These are phyloP conservation scores for Pristiophorus japonicus DNA, from an alignment of 2,113 vertebrate species.

Conservation along the genomic window DNA sequence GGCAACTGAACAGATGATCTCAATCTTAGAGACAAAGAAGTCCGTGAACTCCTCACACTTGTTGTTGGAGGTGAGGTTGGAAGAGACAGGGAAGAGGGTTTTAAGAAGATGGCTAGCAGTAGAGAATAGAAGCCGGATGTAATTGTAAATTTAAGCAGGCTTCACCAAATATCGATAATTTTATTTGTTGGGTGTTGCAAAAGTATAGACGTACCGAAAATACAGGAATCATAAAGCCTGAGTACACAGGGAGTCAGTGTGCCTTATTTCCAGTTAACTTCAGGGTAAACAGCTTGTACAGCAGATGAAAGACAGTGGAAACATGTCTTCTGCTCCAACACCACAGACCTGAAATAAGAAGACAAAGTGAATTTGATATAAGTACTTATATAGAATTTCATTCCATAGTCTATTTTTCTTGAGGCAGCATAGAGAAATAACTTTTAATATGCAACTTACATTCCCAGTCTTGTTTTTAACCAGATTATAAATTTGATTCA, in stretches of 20 bases:
- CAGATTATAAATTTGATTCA: background rate
- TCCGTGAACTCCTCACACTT: too few relatives aligned
- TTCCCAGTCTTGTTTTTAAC: background rate
- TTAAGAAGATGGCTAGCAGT: too few relatives aligned
- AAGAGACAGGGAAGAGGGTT: too few relatives aligned
- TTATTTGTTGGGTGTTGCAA: background rate
- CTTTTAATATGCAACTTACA: background rate
- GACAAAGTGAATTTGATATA: background rate
- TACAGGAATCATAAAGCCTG: slow-evolving; percentile 99
- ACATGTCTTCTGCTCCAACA: slow-evolving; percentile 95
- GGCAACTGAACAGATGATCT: too few relatives aligned
- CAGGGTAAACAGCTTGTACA: slow-evolving; percentile 96
- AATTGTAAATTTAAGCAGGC: background rate
- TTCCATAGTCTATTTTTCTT: background rate
- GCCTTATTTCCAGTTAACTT: slow-evolving; percentile 97
- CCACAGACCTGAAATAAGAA: slow-evolving; percentile 75
- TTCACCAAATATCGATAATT: background rate
- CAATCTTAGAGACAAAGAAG: too few relatives aligned
- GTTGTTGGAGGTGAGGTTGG: too few relatives aligned
- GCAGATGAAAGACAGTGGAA: slow-evolving; percentile 92
- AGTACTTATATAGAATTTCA: background rate
- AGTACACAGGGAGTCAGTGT: slow-evolving; percentile 95
- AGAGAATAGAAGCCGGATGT: too few relatives aligned
- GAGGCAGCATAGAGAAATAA: background rate
- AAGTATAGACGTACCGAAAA: slow-evolving; percentile 71